phyloP scores from a whole-genome alignment of 2,888 invertebrate genomes.

The Rhynchonema sp. region DNA sequence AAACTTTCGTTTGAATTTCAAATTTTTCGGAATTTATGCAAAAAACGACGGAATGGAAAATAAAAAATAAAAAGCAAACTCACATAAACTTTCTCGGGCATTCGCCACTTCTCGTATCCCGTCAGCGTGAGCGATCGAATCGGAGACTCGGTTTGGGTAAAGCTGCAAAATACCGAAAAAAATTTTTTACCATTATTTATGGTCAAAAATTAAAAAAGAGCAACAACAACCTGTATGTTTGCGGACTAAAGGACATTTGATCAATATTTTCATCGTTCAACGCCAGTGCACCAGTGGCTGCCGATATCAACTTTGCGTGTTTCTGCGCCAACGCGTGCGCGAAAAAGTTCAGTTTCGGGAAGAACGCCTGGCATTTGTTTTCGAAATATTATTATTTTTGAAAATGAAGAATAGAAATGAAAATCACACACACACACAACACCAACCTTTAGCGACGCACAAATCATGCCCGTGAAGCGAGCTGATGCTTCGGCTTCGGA shows the following conservation, averaged over 20 bases:
- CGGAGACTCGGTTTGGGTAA: neutral
- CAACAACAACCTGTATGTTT: neutral
- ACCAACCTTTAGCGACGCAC: constrained; percentile 55
- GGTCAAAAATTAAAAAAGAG: neutral
- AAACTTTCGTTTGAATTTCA: no score
- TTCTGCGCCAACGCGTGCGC: constrained; percentile 85
- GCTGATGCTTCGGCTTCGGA: constrained; percentile 82
- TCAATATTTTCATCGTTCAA: neutral
- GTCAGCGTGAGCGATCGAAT: constrained; percentile 62
- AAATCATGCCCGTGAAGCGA: constrained; percentile 48
- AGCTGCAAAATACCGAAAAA: neutral
- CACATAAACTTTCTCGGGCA: constrained; percentile 92
- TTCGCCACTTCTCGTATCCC: constrained; percentile 79
- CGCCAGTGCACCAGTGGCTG: no score
- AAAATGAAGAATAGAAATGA: neutral
- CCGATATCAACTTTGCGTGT: constrained; percentile 21
- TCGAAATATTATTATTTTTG: neutral
- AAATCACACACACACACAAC: no score
- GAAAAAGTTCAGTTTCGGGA: constrained; percentile 89
- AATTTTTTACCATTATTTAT: neutral
- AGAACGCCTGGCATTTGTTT: constrained; percentile 10
- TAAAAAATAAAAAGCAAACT: constrained; percentile 13
- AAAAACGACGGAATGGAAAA: no score
- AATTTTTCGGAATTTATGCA: no score
- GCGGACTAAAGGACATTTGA: neutral